These are phyloP conservation scores for Aphidius ervi DNA, from an alignment of 1,140 invertebrate genomes.

Conservation along the genomic window DNA sequence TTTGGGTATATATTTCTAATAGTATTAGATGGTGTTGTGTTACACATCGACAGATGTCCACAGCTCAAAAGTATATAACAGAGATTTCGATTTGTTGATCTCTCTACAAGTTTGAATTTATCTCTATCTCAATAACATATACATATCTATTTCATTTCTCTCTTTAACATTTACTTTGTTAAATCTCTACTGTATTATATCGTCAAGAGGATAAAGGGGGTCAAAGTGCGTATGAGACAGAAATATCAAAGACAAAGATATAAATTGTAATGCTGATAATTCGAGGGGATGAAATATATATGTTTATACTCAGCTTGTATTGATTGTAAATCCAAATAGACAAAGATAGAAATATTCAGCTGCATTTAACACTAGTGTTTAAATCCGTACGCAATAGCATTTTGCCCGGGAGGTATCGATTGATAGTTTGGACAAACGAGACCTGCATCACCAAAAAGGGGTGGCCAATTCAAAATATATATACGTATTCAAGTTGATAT, in stretches of 20 bases:
- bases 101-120: conserved; percentile 23
- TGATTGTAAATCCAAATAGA: too few relatives aligned
- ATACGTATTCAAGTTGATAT: too few relatives aligned
- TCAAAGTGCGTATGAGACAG: too few relatives aligned
- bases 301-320: neutral
- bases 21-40: conserved; percentile 31
- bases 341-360: too few relatives aligned
- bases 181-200: too few relatives aligned
- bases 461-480: too few relatives aligned
- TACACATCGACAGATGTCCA: conserved; percentile 31
- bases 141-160: too few relatives aligned
- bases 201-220: too few relatives aligned
- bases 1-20: conserved; percentile 27
- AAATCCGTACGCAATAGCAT: neutral
- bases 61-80: conserved; percentile 8
- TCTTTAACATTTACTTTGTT: too few relatives aligned
- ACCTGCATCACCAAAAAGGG: neutral
- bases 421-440: neutral
- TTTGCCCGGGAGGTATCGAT: too few relatives aligned
- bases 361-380: too few relatives aligned
- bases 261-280: conserved; percentile 5
- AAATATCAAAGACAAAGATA: conserved; percentile 2
- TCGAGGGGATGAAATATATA: conserved; percentile 15
- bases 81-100: conserved; percentile 14
- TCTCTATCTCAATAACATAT: conserved; percentile 15